Evolutionary conservation across 2,797 vertebrate genomes (phyloP).

Genomic region (Halcyon chelicuti): DNA sequence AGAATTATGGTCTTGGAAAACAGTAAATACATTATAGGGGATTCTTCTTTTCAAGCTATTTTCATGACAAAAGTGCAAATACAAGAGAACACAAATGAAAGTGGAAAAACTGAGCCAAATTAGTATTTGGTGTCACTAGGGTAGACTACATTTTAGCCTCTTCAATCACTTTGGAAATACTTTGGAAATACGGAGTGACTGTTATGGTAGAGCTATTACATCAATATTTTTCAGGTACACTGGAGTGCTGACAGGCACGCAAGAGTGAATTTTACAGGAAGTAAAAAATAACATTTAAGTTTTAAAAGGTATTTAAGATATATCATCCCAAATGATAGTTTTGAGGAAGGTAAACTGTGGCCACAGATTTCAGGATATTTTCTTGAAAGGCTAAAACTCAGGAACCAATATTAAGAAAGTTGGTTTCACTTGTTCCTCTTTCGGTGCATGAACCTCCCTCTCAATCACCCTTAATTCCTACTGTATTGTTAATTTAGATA

Average conservation of each 20-base stretch:
- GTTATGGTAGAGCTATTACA: background rate
- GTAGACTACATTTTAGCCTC: background rate
- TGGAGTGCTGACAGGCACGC: background rate
- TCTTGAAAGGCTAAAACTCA: background rate
- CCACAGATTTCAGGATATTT: background rate
- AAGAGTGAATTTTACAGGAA: background rate
- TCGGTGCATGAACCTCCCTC: background rate
- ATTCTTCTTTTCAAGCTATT: background rate
- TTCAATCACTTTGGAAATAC: background rate
- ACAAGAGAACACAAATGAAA: background rate
- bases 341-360: background rate
- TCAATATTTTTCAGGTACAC: background rate
- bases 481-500: background rate
- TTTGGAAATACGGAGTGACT: background rate
- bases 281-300: background rate
- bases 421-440: background rate
- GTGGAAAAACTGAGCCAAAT: background rate
- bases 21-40: background rate
- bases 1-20: background rate
- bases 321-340: background rate
- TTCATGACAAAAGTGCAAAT: background rate
- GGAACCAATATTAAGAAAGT: background rate
- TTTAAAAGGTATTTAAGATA: background rate
- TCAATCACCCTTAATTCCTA: fast-evolving
- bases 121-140: background rate